These are phyloP conservation scores for Corythucha ciliata DNA, from an alignment of 2,888 invertebrate species.

Conservation along the genomic window DNA sequence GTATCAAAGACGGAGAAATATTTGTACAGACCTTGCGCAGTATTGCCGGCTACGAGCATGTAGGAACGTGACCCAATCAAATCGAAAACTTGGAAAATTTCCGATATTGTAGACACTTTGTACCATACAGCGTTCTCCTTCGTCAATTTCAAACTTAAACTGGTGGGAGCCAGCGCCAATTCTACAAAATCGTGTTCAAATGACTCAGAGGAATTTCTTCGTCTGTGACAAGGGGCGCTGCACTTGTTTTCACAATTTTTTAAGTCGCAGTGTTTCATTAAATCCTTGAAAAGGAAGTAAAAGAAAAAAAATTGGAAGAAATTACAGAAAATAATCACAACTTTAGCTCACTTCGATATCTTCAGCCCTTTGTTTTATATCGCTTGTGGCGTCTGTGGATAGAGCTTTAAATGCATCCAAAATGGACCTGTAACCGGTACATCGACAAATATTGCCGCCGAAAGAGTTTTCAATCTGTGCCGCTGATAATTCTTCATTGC, in stretches of 20 bases:
- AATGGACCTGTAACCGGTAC: slow-evolving; percentile 68
- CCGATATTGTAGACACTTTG: slow-evolving; percentile 48
- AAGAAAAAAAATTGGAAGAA: not conserved
- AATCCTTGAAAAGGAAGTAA: not conserved
- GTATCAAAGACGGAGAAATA: not conserved
- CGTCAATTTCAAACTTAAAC: slow-evolving; percentile 3
- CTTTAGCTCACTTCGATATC: slow-evolving; percentile 38
- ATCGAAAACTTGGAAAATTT: slow-evolving; percentile 50
- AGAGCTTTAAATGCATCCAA: slow-evolving; percentile 64
- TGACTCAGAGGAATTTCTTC: slow-evolving; percentile 9
- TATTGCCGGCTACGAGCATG: slow-evolving; percentile 62
- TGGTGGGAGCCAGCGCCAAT: slow-evolving; percentile 15
- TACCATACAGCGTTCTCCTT: slow-evolving; percentile 43
- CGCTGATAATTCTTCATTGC: slow-evolving; percentile 42
- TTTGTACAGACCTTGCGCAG: slow-evolving; percentile 54
- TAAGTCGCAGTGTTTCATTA: not conserved
- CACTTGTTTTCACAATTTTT: not conserved
- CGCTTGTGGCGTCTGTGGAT: slow-evolving; percentile 46
- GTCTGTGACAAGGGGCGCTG: not conserved
- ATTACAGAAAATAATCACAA: slow-evolving; percentile 1
- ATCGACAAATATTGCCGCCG: slow-evolving; percentile 62
- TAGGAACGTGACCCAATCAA: slow-evolving; percentile 43
- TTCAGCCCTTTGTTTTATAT: slow-evolving; percentile 43
- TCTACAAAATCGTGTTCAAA: slow-evolving; percentile 17
- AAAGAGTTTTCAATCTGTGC: slow-evolving; percentile 59